Base-by-base conservation (phyloP, 2,888 invertebrate genomes). In the Amphipoea lucens region DNA sequence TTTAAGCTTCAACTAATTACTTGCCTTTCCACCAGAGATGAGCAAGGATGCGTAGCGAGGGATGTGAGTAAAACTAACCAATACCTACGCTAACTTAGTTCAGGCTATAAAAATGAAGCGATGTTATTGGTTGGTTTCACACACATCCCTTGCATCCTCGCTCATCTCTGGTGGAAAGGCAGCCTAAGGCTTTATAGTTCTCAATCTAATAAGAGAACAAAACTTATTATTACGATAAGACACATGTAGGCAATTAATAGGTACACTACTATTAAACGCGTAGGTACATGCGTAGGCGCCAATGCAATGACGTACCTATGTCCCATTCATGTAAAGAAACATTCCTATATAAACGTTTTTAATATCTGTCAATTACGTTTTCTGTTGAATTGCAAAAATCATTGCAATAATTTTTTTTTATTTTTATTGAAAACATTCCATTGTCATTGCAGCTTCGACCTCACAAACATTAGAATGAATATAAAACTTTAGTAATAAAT, bases 241-340 rank as follows among this genome's bases (percentile, higher is more conserved):
- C 57, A 78, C 11, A 23, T 57, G 1, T 17, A 54, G 36, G 5
- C 14, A 54, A 54, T 40, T 17, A 23, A 42, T 23, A 20, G 2
- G 20, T 62, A 42, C 14, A 48, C 6, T 17, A 51, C n/a, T 20
- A 60, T 45, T 45, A 48, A 12, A 74, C 42, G 51, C 42, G 23
- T 57, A 57, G 42, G 23, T 12, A 65, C 0, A 42, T 51, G 48
- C 20, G 63, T 76, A 75, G 76, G 81, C 76, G 82, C 74, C 80
- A 29, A 29, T 54, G 29, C 68, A 62, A 42, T 82, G n/a, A 67
- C 75, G 75, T 40, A 62, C 17, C 6, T 54, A 17, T 3, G 17
- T 14, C 6, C 20, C n/a, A 48, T 76, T 51, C 4, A 29, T 63
- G 0, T 62, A 20, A 20, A 65, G 3, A 70, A 65, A 57, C 62